A percentile compares a stretch with the other conserved stretches of the same genome.
Conservation (phyloP, 2,888 invertebrate species). For the Drosophila rellima region DNA sequence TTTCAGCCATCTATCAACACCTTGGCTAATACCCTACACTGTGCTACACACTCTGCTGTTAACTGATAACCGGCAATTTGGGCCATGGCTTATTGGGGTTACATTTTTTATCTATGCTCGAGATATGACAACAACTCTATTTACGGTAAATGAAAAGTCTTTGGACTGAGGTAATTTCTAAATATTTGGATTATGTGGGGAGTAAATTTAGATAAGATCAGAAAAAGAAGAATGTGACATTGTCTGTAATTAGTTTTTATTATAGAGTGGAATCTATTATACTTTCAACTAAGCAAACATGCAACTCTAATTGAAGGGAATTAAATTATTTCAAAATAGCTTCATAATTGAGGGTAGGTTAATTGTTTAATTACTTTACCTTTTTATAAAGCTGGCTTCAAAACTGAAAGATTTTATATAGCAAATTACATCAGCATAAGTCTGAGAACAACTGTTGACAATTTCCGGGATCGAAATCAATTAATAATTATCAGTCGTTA, state of each 20-base stretch:
- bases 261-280: conserved; percentile 11
- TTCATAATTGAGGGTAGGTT: conserved; percentile 8
- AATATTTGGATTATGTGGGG: conserved; percentile 33
- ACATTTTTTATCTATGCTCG: conserved; percentile 59
- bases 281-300: conserved; percentile 12
- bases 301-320: conserved; percentile 25
- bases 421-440: neutral
- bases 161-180: conserved; percentile 11
- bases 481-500: conserved; percentile 17
- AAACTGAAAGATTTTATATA: neutral
- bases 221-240: neutral
- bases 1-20: conserved; percentile 18
- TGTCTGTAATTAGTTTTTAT: conserved; percentile 11
- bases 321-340: conserved; percentile 31
- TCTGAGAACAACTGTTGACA: neutral
- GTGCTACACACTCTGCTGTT: conserved; percentile 25
- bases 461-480: conserved; percentile 31
- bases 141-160: conserved; percentile 32
- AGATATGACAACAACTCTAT: conserved; percentile 56
- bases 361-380: conserved; percentile 3
- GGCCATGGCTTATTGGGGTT: conserved; percentile 64
- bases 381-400: too few relatives aligned
- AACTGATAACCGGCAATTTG: conserved; percentile 63
- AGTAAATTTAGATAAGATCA: conserved; percentile 19
- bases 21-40: conserved; percentile 29